Base-by-base conservation (phyloP, 2,888 invertebrate species). In the Antheraea assamensis region DNA sequence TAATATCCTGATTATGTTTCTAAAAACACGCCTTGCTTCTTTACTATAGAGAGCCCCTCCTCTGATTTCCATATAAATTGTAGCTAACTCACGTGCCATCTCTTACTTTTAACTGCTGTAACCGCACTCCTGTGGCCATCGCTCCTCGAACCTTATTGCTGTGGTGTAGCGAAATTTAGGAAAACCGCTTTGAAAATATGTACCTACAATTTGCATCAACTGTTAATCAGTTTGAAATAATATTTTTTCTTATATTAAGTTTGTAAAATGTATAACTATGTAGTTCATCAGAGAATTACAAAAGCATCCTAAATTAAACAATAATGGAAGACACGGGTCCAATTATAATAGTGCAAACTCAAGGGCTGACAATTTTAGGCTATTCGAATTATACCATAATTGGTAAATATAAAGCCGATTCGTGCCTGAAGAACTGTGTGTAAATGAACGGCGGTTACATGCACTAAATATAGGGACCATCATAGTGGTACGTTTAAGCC, bases 11-110 rank as follows among this genome's bases (percentile, higher is more conserved):
- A 15, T 21, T 42, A n/a, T 35, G 35, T 10, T 27, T 3, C 3
- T 30, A 27, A 64, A 64, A 30, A 17, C 27, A 64, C 5, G 30
- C 15, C 17, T 3, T 7, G 17, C 88, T 87, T 89, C 77, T 76
- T 27, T 75, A 31, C 87, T 88, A 86, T 4, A 52, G 61, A 52
- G 61, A 77, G 82, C 81, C 87, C 86, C 86, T 81, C 79, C 81
- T 74, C 90, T 89, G 88, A 93, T 94, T 94, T 93, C 87, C 94
- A 94, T 94, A 90, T 94, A 93, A 93, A 94, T 94, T 93, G 92
- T 91, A 90, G 87, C 88, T 88, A 90, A 90, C 91, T 92, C 92
- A 93, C 92, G 92, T 92, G 92, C 87, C 89, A 84, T 90, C 90
- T 89, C 87, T 88, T 92, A 90, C 91, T 92, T 92, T 90, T 92